Evolutionary conservation across 2,797 vertebrate species (phyloP).

Genomic region (Chrysolophus pictus): DNA sequence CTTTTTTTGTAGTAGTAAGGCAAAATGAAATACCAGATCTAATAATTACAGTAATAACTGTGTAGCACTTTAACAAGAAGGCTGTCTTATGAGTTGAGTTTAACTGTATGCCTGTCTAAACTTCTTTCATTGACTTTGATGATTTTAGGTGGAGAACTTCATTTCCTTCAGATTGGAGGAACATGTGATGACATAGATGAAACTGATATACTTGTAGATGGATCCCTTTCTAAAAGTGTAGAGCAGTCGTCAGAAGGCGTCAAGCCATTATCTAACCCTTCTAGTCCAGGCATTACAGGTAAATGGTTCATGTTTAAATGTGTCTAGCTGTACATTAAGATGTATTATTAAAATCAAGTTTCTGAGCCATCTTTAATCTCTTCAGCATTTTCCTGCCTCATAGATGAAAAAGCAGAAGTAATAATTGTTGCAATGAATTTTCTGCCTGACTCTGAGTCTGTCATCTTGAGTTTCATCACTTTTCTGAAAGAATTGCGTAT

Average conservation of each 20-base stretch:
- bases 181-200: constrained; percentile 97
- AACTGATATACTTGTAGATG: constrained; percentile 97
- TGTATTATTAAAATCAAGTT: neutral
- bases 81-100: neutral
- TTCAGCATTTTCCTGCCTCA: neutral
- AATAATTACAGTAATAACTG: neutral
- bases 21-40: neutral
- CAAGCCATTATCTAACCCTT: constrained; percentile 94
- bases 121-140: constrained; percentile 27
- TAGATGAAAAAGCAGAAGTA: neutral
- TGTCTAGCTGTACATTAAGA: neutral
- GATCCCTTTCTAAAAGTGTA: constrained; percentile 92
- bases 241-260: constrained; percentile 93
- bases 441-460: neutral
- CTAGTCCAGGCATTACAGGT: constrained; percentile 98
- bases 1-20: neutral
- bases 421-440: neutral
- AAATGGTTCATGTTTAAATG: neutral
- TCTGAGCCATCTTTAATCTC: neutral
- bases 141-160: constrained; percentile 95
- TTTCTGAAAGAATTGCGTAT: neutral
- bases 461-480: neutral
- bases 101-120: neutral
- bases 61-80: neutral
- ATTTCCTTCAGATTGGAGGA: constrained; percentile 99